A percentile compares a stretch with the other conserved stretches of the same genome.
Evolutionary conservation across 2,888 invertebrate species (phyloP).

Genomic region (Coecobrya sp.): DNA sequence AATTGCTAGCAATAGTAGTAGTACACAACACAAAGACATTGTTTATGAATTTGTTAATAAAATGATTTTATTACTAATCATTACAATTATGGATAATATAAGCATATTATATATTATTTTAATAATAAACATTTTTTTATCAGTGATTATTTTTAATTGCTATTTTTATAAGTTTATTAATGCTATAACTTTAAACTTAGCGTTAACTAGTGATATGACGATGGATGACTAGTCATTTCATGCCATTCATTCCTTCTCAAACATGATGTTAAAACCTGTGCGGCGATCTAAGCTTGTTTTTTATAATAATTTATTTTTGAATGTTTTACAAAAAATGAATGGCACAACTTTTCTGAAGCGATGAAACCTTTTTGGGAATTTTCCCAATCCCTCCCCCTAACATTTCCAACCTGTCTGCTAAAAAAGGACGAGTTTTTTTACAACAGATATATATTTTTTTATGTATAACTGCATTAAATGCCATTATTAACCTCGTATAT

Average conservation of each 20-base stretch:
- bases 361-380: not conserved
- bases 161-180: not conserved
- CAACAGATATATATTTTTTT: not conserved
- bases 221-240: conserved; percentile 69
- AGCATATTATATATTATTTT: too few relatives aligned
- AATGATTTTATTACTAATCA: too few relatives aligned
- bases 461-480: not conserved
- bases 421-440: not conserved
- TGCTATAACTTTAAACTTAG: not conserved
- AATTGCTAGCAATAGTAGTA: too few relatives aligned
- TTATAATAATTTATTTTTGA: not conserved
- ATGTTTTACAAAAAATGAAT: conserved; percentile 5
- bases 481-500: not conserved
- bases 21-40: too few relatives aligned
- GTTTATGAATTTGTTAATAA: too few relatives aligned
- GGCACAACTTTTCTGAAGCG: conserved; percentile 13
- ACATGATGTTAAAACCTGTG: not conserved
- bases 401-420: too few relatives aligned
- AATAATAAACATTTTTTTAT: too few relatives aligned
- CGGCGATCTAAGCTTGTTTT: not conserved
- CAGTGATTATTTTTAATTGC: not conserved
- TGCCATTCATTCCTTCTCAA: conserved; percentile 35
- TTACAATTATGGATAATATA: too few relatives aligned
- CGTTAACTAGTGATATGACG: conserved; percentile 70
- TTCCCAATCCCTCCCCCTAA: not conserved